Evolutionary conservation across 2,113 vertebrate genomes (phyloP), one percentile per base, ranked within the genome.

Genomic region (Brachypodius melanocephalos): DNA sequence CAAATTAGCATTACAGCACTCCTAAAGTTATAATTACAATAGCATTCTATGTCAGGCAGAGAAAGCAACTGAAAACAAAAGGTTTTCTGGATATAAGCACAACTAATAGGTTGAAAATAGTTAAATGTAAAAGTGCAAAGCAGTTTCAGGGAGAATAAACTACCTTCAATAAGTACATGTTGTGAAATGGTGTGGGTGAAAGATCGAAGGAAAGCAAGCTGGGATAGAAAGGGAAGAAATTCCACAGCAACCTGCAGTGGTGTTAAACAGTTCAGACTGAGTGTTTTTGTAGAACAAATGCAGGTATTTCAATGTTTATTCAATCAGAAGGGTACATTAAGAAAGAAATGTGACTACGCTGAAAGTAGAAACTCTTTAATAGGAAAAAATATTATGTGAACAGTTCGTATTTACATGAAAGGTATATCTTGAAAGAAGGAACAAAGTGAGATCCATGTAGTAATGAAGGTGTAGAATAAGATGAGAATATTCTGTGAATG

Each of bases 161-260:
- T 59, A 18, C 12, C 5, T 65, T 61, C 24, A 29, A 0, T 46
- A 49, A 49, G 36, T 48, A 29, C 0, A 1, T 29, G 10, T 73
- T 68, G 24, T 54, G 40, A 59, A 58, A n/a, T 7, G 1, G 5
- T 71, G 4, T 8, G 8, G 63, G 5, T 43, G 34, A 55, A 55
- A 43, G 74, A 57, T 85, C 31, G 17, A n/a, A 42, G 51, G 24
- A 32, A 82, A 46, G 29, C 29, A 29, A 19, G 9, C 20, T 71
- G 29, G 45, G 40, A 31, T 34, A 36, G 28, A 20, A 61, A 12
- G 3, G 49, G 36, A 69, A 28, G 26, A 62, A 87, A 21, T 8
- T 52, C 25, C 0, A 0, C 12, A 26, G 62, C 25, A 55, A 31
- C 51, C 49, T 55, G 31, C 42, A 62, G 34, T 55, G 63, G 17